Evolutionary conservation across 2,797 vertebrate genomes (phyloP), one percentile per base, ranked within the genome.

Genomic region (Serranus cabrilla): DNA sequence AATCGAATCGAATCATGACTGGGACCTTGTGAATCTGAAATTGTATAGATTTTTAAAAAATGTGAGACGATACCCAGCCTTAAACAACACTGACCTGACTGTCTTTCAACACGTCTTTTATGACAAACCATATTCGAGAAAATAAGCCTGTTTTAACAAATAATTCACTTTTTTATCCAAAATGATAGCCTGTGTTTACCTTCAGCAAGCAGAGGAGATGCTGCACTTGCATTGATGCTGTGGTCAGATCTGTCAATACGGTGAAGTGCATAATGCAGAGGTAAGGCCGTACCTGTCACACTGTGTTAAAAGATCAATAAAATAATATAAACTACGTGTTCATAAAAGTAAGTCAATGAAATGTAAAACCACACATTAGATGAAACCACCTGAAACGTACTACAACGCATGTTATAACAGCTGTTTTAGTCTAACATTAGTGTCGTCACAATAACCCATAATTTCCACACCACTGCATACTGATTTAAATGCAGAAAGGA

Each of bases 171-270:
- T 70, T 73, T 63, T 60, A 51, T 74, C 43, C 74, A 37, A 43
- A 34, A 55, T 25, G 43, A 61, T 18, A 74, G 34, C 51, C n/a
- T 42, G 45, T 18, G 56, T 73, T 74, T 50, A 43, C 11, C 51
- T 82, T 52, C 16, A 57, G 54, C 69, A 37, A 40, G 78, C 63
- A 60, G 57, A 73, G 14, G 7, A 57, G 37, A 52, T 45, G 74
- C 51, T 49, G 57, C 45, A 18, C 42, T 50, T 60, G 49, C 42
- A 64, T 11, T 55, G 69, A 70, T 13, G 42, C 66, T 78, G 83
- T 54, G 74, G 80, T 89, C 82, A 76, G 81, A 72, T 74, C 64
- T 69, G 76, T 68, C 85, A 60, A 54, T 87, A 73, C 16, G 50
- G 76, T 51, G 57, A 46, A 52, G 60, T 37, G 42, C 50, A 66